Percentiles rank a stretch among this genome's conserved stretches.
Conservation (phyloP, 2,797 vertebrate species). For the Gallinago stenura region DNA sequence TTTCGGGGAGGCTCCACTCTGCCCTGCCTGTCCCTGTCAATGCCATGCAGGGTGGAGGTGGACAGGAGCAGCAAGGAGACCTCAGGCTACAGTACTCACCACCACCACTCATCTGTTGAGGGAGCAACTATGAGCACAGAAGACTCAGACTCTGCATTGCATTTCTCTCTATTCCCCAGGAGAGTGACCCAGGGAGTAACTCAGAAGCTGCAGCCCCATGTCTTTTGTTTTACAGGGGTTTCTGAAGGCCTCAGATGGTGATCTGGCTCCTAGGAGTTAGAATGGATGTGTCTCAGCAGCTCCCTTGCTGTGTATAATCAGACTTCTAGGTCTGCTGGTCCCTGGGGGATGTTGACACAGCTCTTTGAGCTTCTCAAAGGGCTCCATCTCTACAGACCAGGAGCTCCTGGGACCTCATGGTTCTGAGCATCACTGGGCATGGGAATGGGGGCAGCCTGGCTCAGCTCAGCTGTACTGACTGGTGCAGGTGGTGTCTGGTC, state of each 20-base stretch:
- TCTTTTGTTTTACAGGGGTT: background rate
- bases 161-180: background rate
- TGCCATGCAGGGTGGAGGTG: background rate
- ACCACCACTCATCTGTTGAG: background rate
- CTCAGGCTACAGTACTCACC: background rate
- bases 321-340: background rate
- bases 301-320: background rate
- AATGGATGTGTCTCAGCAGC: background rate
- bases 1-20: background rate
- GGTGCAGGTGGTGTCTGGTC: background rate
- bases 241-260: background rate
- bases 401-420: background rate
- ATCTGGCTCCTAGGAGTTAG: background rate
- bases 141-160: background rate
- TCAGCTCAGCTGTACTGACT: background rate
- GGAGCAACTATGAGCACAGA: background rate
- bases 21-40: accelerated
- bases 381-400: background rate
- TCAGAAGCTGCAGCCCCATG: too few relatives aligned
- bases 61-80: background rate
- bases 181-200: background rate
- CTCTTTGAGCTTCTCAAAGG: background rate
- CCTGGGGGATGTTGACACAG: background rate
- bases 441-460: background rate
- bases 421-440: background rate